Conservation (phyloP, 2,797 vertebrate genomes). For the Crocodylus rhombifer region DNA sequence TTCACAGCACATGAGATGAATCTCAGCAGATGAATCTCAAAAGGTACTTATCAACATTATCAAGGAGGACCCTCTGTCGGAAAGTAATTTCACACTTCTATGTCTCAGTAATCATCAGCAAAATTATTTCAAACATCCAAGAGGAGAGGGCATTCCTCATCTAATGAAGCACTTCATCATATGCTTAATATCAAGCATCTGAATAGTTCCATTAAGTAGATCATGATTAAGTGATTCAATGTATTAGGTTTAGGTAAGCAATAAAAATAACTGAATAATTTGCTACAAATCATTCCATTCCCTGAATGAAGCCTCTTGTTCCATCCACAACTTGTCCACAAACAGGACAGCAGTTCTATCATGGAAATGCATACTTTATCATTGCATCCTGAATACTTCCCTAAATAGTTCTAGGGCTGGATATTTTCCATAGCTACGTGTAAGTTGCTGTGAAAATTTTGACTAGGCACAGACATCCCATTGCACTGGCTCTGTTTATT, state of each 20-base stretch:
- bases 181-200: constrained; percentile 20
- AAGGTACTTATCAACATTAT: constrained; percentile 3
- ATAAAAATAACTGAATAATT: constrained; percentile 34
- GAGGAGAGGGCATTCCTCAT: constrained; percentile 31
- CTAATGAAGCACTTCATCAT: constrained; percentile 46
- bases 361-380: not conserved
- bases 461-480: not conserved
- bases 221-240: not conserved
- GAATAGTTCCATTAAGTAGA: constrained; percentile 16
- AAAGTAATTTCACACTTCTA: constrained; percentile 54
- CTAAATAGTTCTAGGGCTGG: not conserved
- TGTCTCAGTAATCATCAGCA: constrained; percentile 34
- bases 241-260: not conserved
- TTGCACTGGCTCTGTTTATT: not conserved
- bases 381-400: not conserved
- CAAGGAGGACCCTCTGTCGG: constrained; percentile 37
- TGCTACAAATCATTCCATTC: not conserved
- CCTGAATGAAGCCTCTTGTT: not conserved
- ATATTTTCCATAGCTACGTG: not conserved
- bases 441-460: not conserved
- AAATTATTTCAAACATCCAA: constrained; percentile 31
- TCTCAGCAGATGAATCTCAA: constrained; percentile 44
- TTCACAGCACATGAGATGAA: constrained; percentile 29
- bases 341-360: not conserved
- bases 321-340: fast-evolving